Evolutionary conservation across 1,140 invertebrate genomes (phyloP).

Genomic region (Rhynchophorus ferrugineus): DNA sequence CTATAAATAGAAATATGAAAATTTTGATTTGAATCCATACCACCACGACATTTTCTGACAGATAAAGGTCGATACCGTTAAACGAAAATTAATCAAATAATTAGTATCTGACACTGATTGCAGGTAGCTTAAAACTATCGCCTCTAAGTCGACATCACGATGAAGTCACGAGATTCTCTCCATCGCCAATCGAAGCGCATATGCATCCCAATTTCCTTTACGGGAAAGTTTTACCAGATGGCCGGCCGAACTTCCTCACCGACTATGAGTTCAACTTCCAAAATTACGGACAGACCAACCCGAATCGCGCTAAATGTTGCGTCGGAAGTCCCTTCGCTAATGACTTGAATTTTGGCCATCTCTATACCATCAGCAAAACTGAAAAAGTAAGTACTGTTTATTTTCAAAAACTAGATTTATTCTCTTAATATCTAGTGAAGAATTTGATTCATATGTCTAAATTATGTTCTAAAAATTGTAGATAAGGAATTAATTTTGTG

Average conservation of each 20-base stretch:
- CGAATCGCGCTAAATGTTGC: constrained; percentile 32
- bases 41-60: too few relatives aligned
- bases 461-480: too few relatives aligned
- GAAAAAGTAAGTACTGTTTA: constrained; percentile 21
- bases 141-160: constrained; percentile 6
- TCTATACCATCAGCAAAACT: constrained; percentile 38
- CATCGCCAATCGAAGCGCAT: constrained; percentile 16
- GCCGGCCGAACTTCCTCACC: constrained; percentile 32
- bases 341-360: constrained; percentile 34
- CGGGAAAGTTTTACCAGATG: constrained; percentile 32
- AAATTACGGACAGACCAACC: constrained; percentile 29
- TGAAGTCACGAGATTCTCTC: constrained; percentile 2
- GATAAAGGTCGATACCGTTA: too few relatives aligned
- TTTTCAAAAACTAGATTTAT: too few relatives aligned
- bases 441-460: too few relatives aligned
- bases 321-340: constrained; percentile 31
- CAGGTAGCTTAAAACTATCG: constrained; percentile 13
- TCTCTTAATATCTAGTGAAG: too few relatives aligned
- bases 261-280: constrained; percentile 35
- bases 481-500: too few relatives aligned
- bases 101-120: too few relatives aligned
- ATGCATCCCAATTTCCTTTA: constrained; percentile 35
- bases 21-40: too few relatives aligned
- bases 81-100: too few relatives aligned
- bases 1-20: too few relatives aligned